Evolutionary conservation across 2,797 vertebrate genomes (phyloP).

Genomic region (Phrynocephalus vlangalii): DNA sequence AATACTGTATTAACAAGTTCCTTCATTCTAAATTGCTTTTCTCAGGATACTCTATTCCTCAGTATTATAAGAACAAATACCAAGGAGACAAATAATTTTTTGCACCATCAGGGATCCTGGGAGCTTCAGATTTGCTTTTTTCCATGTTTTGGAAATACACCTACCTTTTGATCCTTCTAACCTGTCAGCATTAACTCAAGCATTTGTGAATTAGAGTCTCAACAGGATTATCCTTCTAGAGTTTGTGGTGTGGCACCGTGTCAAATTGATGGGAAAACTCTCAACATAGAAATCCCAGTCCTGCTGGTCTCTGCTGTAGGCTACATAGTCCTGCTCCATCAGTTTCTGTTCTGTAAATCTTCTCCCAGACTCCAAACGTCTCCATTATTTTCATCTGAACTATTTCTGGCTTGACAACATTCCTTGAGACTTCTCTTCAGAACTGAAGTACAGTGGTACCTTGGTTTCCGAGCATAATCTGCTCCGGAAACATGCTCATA

Average conservation of each 20-base stretch:
- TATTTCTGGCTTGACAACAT: not conserved
- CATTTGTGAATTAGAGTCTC: not conserved
- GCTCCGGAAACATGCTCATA: too few relatives aligned
- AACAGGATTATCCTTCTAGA: not conserved
- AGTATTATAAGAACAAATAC: too few relatives aligned
- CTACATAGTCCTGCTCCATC: not conserved
- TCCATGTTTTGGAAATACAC: not conserved
- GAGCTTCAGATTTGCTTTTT: too few relatives aligned
- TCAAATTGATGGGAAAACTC: not conserved
- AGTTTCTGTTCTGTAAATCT: not conserved
- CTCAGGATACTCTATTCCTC: too few relatives aligned
- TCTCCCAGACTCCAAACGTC: not conserved
- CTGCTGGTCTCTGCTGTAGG: not conserved
- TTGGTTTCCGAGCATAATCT: too few relatives aligned
- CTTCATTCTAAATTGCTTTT: too few relatives aligned
- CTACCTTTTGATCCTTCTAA: not conserved
- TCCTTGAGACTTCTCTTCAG: not conserved
- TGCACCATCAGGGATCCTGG: too few relatives aligned
- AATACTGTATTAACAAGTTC: too few relatives aligned
- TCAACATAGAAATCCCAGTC: not conserved
- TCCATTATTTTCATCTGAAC: not conserved
- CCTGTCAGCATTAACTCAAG: not conserved
- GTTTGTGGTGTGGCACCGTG: not conserved
- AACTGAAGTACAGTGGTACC: too few relatives aligned
- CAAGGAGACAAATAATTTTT: too few relatives aligned